Percentiles rank a stretch among this genome's conserved stretches.
Conservation (phyloP, 2,888 invertebrate species). For the Habrosyne pyritoides region DNA sequence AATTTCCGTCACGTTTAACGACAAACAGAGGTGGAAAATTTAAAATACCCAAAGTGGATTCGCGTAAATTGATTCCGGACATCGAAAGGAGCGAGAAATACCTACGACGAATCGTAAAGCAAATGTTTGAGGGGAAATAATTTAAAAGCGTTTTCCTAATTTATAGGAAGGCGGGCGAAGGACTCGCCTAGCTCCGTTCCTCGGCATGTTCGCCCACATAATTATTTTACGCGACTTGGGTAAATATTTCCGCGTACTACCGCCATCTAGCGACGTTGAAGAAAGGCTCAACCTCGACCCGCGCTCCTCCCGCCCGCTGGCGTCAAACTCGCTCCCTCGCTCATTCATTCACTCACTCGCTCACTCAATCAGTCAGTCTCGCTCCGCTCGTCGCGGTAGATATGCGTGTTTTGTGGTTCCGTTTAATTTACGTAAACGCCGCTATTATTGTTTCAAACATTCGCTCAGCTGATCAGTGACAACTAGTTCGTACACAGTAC, state of each 20-base stretch:
- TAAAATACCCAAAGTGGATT: conserved; percentile 66
- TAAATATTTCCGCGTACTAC: conserved; percentile 28
- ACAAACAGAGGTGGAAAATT: conserved; percentile 66
- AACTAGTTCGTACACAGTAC: conserved; percentile 41
- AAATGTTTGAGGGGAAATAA: conserved; percentile 73
- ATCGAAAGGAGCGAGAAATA: conserved; percentile 54
- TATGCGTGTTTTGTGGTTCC: conserved; percentile 29
- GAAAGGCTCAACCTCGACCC: conserved; percentile 32
- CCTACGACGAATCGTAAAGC: conserved; percentile 54
- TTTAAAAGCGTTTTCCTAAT: conserved; percentile 75
- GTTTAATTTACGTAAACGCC: conserved; percentile 52
- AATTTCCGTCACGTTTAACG: conserved; percentile 70
- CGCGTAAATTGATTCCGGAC: conserved; percentile 76
- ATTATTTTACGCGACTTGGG: conserved; percentile 25
- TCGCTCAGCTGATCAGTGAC: conserved; percentile 78
- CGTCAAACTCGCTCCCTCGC: conserved; percentile 39
- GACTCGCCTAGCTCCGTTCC: conserved; percentile 30
- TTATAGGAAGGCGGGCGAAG: conserved; percentile 55
- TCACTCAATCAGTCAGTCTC: conserved; percentile 56
- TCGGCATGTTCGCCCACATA: conserved; percentile 11
- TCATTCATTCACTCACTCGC: conserved; percentile 67
- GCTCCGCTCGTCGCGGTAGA: conserved; percentile 54
- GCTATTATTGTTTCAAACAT: conserved; percentile 75
- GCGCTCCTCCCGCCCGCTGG: conserved; percentile 19
- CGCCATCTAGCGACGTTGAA: conserved; percentile 64